A percentile compares a stretch with the other conserved stretches of the same genome.
Evolutionary conservation across 1,140 invertebrate species (phyloP).

Genomic region (Pomacea maculata): DNA sequence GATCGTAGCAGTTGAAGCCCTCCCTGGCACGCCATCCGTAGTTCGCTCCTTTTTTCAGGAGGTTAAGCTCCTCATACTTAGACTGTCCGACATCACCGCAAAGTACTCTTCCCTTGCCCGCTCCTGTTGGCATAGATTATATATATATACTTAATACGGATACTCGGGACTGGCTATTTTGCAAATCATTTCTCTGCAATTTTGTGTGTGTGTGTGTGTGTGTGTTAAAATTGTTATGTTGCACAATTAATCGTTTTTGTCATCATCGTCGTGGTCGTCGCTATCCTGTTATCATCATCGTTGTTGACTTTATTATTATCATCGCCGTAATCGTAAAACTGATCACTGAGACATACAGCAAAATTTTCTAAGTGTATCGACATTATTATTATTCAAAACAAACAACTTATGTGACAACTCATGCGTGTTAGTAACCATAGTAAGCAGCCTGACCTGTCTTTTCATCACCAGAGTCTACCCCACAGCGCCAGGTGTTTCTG

Average conservation of each 20-base stretch:
- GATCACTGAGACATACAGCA: too few relatives aligned
- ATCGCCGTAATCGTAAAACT: too few relatives aligned
- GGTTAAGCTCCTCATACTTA: constrained; percentile 57
- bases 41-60: constrained; percentile 58
- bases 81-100: constrained; percentile 63
- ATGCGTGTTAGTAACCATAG: neutral
- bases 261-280: too few relatives aligned
- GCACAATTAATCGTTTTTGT: too few relatives aligned
- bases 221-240: too few relatives aligned
- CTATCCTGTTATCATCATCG: too few relatives aligned
- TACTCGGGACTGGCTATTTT: too few relatives aligned
- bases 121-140: constrained; percentile 34
- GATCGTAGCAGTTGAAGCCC: constrained; percentile 48
- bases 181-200: too few relatives aligned
- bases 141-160: neutral
- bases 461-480: constrained; percentile 52
- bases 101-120: constrained; percentile 54
- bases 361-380: too few relatives aligned
- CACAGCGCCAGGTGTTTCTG: constrained; percentile 61
- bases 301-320: too few relatives aligned
- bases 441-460: constrained; percentile 38
- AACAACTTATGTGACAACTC: neutral
- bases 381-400: neutral
- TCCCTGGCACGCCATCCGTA: constrained; percentile 62
- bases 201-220: too few relatives aligned